These are phyloP conservation scores for Otus sunia DNA, from an alignment of 2,113 vertebrate genomes.

Conservation along the genomic window DNA sequence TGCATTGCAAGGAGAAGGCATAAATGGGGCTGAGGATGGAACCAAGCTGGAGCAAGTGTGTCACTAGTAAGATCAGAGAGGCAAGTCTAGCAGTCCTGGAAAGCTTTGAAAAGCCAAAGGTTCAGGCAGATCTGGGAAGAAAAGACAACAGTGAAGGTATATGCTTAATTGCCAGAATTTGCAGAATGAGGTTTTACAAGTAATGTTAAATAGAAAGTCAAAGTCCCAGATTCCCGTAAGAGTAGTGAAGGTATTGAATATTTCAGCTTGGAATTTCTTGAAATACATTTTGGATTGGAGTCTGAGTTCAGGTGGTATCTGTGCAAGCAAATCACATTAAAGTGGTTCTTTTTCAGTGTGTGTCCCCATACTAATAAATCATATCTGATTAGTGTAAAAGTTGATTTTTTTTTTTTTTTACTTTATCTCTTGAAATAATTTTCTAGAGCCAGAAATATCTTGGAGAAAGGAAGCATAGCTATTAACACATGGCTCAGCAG, in stretches of 20 bases:
- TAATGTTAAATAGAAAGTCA: background rate
- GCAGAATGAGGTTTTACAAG: background rate
- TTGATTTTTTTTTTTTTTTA: background rate
- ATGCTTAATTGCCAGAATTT: background rate
- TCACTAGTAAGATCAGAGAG: background rate
- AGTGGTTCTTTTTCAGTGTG: background rate
- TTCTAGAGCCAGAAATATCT: background rate
- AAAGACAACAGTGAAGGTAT: background rate
- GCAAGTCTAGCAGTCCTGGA: background rate
- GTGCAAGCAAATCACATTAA: background rate
- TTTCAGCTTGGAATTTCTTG: background rate
- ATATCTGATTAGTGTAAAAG: background rate
- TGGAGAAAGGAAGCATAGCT: background rate
- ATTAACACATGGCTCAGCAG: background rate
- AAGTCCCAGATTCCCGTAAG: rapidly evolving
- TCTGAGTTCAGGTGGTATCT: background rate
- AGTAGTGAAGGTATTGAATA: background rate
- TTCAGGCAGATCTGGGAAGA: background rate
- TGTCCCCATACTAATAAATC: background rate
- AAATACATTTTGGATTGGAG: background rate
- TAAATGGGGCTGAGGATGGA: background rate
- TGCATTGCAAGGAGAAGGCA: background rate
- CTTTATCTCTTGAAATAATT: background rate
- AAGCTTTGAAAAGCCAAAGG: background rate
- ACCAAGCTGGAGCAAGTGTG: background rate